Evolutionary conservation across 2,888 invertebrate species (phyloP).

Genomic region (Nymphalis polychloros): DNA sequence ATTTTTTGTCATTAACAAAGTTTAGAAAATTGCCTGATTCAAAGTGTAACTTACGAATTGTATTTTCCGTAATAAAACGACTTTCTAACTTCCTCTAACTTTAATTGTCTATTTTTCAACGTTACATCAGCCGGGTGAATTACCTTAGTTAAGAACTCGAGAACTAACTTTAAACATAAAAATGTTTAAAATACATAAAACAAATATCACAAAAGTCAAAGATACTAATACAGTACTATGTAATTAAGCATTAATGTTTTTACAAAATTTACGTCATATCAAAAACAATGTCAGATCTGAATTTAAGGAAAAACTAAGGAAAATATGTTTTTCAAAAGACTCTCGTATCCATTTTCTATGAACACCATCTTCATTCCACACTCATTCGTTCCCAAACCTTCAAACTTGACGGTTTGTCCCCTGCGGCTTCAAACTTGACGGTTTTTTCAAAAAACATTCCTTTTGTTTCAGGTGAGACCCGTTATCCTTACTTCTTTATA

Average conservation of each 20-base stretch:
- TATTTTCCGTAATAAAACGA: constrained; percentile 67
- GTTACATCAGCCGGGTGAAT: constrained; percentile 22
- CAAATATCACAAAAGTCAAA: background rate
- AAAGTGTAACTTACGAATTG: constrained; percentile 67
- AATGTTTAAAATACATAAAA: background rate
- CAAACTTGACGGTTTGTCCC: constrained; percentile 57
- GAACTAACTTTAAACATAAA: constrained; percentile 14
- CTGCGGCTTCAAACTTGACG: constrained; percentile 51
- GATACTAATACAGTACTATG: background rate
- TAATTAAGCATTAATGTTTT: too few species aligned
- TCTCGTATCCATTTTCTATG: constrained; percentile 28
- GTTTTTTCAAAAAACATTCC: constrained; percentile 50
- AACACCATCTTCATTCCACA: constrained; percentile 25
- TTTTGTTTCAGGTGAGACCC: constrained; percentile 69
- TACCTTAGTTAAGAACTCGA: constrained; percentile 11
- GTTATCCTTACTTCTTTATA: constrained; percentile 49
- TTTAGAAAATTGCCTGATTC: constrained; percentile 66
- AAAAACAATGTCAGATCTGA: constrained; percentile 7
- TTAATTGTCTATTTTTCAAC: constrained; percentile 53
- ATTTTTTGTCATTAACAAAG: constrained; percentile 41
- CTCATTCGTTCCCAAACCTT: constrained; percentile 48
- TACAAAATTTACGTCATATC: background rate
- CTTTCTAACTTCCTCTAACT: constrained; percentile 67
- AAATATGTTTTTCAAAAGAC: constrained; percentile 32
- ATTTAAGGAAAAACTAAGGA: constrained; percentile 17